Conservation (phyloP, 92 coral and sea anemone genomes). For the Galaxea fascicularis region DNA sequence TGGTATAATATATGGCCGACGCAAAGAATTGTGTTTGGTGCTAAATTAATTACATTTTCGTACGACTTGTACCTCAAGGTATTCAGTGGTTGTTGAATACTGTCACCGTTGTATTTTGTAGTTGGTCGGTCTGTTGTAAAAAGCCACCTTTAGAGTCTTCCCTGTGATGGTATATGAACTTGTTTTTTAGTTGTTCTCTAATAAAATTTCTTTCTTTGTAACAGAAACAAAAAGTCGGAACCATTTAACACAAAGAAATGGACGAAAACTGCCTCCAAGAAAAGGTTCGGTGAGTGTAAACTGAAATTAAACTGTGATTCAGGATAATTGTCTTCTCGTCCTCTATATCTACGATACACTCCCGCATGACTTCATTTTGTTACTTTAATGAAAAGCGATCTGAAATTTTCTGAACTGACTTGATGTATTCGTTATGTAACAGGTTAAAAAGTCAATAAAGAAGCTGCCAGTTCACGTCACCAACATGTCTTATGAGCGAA, state of each 20-base stretch:
- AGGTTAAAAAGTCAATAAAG: slow-evolving; percentile 71
- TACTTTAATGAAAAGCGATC: background rate
- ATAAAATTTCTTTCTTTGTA: background rate
- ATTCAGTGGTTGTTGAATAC: no score
- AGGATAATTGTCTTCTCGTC: no score
- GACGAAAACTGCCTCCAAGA: slow-evolving; percentile 80
- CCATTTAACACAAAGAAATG: slow-evolving; percentile 38
- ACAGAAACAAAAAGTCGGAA: background rate
- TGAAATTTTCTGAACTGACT: background rate
- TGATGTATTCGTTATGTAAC: background rate
- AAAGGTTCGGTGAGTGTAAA: slow-evolving; percentile 73
- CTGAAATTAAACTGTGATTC: no score
- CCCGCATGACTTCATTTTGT: background rate
- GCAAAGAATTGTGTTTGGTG: no score
- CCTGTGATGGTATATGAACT: background rate
- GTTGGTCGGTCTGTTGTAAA: no score
- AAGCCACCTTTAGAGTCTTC: background rate
- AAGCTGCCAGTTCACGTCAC: slow-evolving; percentile 64
- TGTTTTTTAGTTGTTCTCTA: background rate
- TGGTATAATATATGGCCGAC: no score
- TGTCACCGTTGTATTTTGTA: no score
- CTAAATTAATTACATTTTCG: no score
- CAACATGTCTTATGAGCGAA: slow-evolving; percentile 67
- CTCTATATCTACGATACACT: no score
- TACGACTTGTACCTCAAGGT: no score